Percentiles rank a stretch among this genome's conserved stretches.
These are phyloP conservation scores for Rhodeus uyekii DNA, from an alignment of 2,797 vertebrate genomes.

Conservation along the genomic window DNA sequence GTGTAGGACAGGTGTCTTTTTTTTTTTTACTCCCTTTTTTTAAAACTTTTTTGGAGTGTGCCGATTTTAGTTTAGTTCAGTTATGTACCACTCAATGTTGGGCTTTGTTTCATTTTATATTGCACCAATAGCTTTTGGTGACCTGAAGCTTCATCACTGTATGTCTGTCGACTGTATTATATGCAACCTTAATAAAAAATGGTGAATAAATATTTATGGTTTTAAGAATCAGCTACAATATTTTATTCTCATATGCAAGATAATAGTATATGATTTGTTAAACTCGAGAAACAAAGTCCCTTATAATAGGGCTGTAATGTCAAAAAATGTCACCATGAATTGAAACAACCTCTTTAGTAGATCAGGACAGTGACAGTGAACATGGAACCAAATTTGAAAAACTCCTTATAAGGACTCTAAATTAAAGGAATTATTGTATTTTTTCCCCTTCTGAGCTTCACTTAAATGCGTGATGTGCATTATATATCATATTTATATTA, in stretches of 20 bases:
- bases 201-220: not conserved
- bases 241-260: not conserved
- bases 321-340: not conserved
- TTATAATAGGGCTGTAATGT: not conserved
- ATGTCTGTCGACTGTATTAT: slow-evolving; percentile 2
- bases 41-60: not conserved
- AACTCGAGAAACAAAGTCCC: not conserved
- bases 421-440: not conserved
- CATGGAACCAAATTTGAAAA: not conserved
- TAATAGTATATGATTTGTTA: not conserved
- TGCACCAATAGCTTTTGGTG: not conserved
- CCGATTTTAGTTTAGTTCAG: not conserved
- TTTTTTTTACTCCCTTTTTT: not conserved
- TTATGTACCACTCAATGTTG: slow-evolving; percentile 2
- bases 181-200: slow-evolving; percentile 16
- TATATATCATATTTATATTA: too few species aligned
- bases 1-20: not conserved
- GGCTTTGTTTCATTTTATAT: not conserved
- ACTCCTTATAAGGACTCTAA: not conserved
- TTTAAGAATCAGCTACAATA: not conserved
- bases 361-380: not conserved
- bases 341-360: not conserved
- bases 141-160: slow-evolving; percentile 10
- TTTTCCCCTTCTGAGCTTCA: not conserved
- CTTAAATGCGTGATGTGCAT: not conserved